Evolutionary conservation across 2,113 vertebrate genomes (phyloP).

Genomic region (Phrynosoma platyrhinos): DNA sequence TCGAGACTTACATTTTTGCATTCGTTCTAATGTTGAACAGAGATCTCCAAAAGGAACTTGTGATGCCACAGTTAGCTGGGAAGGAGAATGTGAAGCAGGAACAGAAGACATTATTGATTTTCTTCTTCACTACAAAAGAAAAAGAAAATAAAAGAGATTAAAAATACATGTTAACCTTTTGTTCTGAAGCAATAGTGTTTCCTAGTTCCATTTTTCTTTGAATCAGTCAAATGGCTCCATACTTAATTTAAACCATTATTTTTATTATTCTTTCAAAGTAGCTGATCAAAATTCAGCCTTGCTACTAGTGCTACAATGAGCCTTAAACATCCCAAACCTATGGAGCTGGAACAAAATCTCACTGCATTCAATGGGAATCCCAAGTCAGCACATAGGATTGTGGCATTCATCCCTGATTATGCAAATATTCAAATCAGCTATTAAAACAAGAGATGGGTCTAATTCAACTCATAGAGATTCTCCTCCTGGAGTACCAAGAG

Average conservation of each 20-base stretch:
- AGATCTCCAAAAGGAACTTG: slow-evolving; percentile 91
- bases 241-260: not conserved
- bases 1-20: slow-evolving; percentile 87
- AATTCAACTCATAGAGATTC: not conserved
- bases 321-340: not conserved
- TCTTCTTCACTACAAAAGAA: slow-evolving; percentile 48
- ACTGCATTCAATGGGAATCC: too few species aligned
- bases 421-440: not conserved
- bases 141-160: not conserved
- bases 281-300: not conserved
- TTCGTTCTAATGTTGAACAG: slow-evolving; percentile 89
- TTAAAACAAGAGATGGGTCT: not conserved
- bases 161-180: accelerated
- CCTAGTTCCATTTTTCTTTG: not conserved
- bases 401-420: not conserved
- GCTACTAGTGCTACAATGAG: not conserved
- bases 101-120: slow-evolving; percentile 71
- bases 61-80: slow-evolving; percentile 82
- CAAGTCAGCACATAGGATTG: not conserved
- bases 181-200: not conserved
- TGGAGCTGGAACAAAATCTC: not conserved
- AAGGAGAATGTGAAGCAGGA: slow-evolving; percentile 53
- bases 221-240: not conserved
- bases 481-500: too few species aligned
- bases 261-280: not conserved